phyloP scores from a whole-genome alignment of 2,113 vertebrate genomes.

The Rana temporaria region DNA sequence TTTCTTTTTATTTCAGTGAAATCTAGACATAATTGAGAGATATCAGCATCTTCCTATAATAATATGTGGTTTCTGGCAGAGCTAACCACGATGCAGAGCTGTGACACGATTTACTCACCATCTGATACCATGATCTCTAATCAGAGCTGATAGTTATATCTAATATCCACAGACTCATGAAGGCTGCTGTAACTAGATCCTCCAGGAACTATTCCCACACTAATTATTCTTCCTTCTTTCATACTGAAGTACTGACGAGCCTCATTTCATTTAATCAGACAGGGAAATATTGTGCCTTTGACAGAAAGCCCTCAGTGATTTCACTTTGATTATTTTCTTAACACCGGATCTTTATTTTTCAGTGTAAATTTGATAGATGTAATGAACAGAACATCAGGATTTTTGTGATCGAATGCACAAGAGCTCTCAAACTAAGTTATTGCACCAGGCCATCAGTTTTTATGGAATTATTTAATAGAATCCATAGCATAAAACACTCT shows the following conservation, averaged over 20 bases:
- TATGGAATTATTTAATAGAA: no score
- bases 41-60: conserved; percentile 12
- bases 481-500: no score
- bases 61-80: neutral
- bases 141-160: conserved; percentile 12
- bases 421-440: no score
- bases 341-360: no score
- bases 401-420: no score
- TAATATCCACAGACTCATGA: conserved; percentile 6
- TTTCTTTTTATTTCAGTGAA: neutral
- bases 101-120: conserved; percentile 19
- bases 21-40: conserved; percentile 1
- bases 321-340: no score
- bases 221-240: neutral
- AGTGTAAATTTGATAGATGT: no score
- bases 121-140: conserved; percentile 20
- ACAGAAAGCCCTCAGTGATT: neutral
- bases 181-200: conserved; percentile 14
- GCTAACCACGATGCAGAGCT: neutral
- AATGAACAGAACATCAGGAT: no score
- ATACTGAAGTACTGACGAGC: neutral
- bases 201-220: neutral
- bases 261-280: neutral
- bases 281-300: conserved; percentile 2
- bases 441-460: no score